These are phyloP conservation scores for Falco concolor DNA, from an alignment of 2,797 vertebrate genomes.

Conservation along the genomic window DNA sequence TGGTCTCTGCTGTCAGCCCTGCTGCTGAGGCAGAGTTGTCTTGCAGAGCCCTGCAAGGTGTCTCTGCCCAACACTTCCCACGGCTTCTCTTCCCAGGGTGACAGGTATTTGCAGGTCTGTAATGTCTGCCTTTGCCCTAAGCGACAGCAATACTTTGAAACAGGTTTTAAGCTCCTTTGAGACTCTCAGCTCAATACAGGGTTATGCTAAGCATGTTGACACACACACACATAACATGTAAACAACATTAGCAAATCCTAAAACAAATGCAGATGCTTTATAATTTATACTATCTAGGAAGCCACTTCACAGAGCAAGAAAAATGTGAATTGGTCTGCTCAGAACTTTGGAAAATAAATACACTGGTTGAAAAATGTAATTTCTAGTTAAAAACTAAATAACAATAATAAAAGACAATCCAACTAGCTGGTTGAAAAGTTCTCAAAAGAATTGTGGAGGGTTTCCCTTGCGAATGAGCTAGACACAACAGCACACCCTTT, in stretches of 20 bases:
- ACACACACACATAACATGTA: fast-evolving
- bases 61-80: background rate
- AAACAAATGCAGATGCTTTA: background rate
- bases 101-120: background rate
- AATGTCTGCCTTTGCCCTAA: background rate
- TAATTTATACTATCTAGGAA: background rate
- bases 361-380: background rate
- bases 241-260: background rate
- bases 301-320: background rate
- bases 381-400: background rate
- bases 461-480: background rate
- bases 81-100: background rate
- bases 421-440: background rate
- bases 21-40: background rate
- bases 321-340: background rate
- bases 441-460: background rate
- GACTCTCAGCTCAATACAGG: background rate
- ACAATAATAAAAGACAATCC: background rate
- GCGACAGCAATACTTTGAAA: background rate
- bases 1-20: background rate
- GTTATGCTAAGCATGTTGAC: background rate
- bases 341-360: background rate
- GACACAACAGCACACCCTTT: background rate
- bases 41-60: background rate
- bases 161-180: background rate